A percentile compares a stretch with the other conserved stretches of the same genome.
Conservation (phyloP, 2,888 invertebrate genomes). For the Philereme transversata region DNA sequence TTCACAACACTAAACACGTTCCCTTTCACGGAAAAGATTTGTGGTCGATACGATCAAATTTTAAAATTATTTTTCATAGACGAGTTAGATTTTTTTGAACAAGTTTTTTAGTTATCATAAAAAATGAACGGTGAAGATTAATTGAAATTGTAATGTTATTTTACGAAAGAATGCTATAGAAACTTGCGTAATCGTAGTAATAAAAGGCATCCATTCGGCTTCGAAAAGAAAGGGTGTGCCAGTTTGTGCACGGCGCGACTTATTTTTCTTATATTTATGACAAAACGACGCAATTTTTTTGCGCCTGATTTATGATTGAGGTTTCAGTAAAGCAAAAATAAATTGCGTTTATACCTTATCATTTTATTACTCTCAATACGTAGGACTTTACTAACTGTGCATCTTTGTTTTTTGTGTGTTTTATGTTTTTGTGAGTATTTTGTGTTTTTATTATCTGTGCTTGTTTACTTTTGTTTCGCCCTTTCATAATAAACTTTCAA, state of each 20-base stretch:
- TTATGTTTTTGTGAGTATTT: conserved; percentile 34
- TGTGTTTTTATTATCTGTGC: conserved; percentile 25
- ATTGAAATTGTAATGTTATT: conserved; percentile 15
- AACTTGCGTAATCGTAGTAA: conserved; percentile 40
- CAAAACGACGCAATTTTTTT: not conserved
- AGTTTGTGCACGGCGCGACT: conserved; percentile 33
- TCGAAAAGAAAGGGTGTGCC: conserved; percentile 39
- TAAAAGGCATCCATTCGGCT: conserved; percentile 30
- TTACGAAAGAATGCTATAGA: conserved; percentile 28
- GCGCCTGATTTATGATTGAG: not conserved
- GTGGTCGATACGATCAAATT: not conserved
- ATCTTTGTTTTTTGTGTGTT: conserved; percentile 7
- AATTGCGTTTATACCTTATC: too few species aligned
- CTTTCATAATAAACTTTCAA: not conserved
- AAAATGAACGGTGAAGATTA: not conserved
- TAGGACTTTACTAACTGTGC: not conserved
- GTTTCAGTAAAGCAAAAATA: too few species aligned
- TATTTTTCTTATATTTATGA: conserved; percentile 17
- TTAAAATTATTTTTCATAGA: not conserved
- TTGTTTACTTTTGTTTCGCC: conserved; percentile 19
- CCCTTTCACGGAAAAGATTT: conserved; percentile 11
- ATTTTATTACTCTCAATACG: too few species aligned
- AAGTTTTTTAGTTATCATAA: not conserved
- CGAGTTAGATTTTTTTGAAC: not conserved
- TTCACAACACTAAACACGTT: conserved; percentile 29